Conservation (phyloP, 1,140 invertebrate species). For the Melanaphis sacchari region DNA sequence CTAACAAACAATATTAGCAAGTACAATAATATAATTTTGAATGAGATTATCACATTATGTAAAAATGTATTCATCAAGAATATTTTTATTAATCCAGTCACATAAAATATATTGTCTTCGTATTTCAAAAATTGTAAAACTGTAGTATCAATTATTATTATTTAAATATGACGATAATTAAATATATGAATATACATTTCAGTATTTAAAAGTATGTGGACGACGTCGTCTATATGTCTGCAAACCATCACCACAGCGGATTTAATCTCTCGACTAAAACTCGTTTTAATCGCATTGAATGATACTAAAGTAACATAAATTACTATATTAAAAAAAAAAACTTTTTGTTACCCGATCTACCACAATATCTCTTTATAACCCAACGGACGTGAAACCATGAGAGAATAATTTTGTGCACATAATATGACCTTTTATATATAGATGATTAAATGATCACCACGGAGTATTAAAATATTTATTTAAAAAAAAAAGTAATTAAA, state of each 20-base stretch:
- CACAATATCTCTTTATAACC: not conserved
- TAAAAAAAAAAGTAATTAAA: not conserved
- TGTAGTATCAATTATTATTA: not conserved
- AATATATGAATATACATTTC: not conserved
- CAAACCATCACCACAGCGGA: not conserved
- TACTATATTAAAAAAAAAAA: not conserved
- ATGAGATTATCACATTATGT: not conserved
- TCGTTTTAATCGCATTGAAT: not conserved
- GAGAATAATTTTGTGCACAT: not conserved
- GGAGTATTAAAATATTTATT: not conserved
- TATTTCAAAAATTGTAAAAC: not conserved
- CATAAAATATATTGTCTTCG: not conserved
- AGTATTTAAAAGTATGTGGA: not conserved
- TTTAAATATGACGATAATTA: not conserved
- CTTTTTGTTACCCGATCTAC: not conserved
- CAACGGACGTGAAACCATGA: not conserved
- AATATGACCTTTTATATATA: not conserved
- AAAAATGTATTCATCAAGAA: not conserved
- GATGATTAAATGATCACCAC: conserved; percentile 23
- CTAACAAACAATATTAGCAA: not conserved
- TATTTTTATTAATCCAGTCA: not conserved
- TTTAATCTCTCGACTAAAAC: not conserved
- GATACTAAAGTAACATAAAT: not conserved
- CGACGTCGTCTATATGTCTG: not conserved
- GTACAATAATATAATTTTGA: not conserved